Evolutionary conservation across 2,797 vertebrate species (phyloP).

Genomic region (Tiaroga cobitis): DNA sequence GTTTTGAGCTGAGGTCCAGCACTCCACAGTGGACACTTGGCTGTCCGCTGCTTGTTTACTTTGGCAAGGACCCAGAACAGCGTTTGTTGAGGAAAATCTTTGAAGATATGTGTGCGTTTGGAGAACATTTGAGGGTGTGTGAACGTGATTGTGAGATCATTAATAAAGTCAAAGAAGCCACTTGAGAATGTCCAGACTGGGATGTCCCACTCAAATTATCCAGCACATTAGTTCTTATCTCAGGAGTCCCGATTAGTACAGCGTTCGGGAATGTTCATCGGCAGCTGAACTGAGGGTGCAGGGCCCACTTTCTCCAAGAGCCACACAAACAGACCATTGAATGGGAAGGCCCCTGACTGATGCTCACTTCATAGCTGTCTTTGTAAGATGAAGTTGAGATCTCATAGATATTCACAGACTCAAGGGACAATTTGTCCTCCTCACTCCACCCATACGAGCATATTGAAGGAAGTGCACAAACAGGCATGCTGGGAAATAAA

Average conservation of each 20-base stretch:
- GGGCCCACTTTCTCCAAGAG: conserved; percentile 61
- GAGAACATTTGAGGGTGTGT: background rate
- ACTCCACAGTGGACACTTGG: conserved; percentile 59
- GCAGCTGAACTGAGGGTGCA: conserved; percentile 63
- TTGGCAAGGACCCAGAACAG: conserved; percentile 30
- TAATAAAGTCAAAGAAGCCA: background rate
- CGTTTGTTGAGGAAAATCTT: conserved; percentile 48
- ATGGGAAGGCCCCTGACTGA: conserved; percentile 68
- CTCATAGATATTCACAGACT: conserved; percentile 64
- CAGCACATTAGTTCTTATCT: conserved; percentile 24
- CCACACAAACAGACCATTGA: conserved; percentile 65
- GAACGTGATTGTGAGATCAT: background rate
- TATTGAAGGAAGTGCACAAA: conserved; percentile 60
- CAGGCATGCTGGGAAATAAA: conserved; percentile 57
- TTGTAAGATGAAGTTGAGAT: conserved; percentile 68
- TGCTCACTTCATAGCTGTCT: conserved; percentile 64
- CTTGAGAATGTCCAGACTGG: background rate
- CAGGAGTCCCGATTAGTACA: conserved; percentile 54
- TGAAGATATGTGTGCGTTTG: conserved; percentile 35
- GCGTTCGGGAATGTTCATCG: conserved; percentile 66
- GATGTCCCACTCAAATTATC: background rate
- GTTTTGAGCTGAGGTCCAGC: conserved; percentile 67
- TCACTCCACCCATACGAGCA: conserved; percentile 60
- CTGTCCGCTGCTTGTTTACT: conserved; percentile 32
- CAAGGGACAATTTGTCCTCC: conserved; percentile 50